Base-by-base conservation (phyloP, 2,888 invertebrate genomes). In the Vanessa cardui region DNA sequence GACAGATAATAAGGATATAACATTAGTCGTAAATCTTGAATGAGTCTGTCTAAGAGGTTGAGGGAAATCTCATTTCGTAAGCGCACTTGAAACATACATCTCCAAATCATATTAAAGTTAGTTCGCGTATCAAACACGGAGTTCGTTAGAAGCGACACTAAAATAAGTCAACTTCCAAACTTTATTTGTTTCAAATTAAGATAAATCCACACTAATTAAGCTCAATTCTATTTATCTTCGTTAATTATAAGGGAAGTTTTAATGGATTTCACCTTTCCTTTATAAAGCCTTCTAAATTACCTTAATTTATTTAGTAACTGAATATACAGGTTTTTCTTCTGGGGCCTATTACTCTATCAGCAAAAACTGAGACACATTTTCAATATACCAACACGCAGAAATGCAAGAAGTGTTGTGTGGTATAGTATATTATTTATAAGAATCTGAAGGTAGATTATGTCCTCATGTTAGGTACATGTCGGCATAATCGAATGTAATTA, bases 151-250 rank as follows among this genome's bases (percentile, higher is more conserved):
- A 44, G 21, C 50, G 50, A 46, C 46, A 63, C 44, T 59, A 63
- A 26, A 59, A 62, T 26, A 20, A 31, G 39, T 59, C 45, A 59
- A 54, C 52, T 52, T 52, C 49, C 7, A 21, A 69, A 67, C 50
- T 67, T 67, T 47, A 62, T 64, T 64, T 64, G 61, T 64, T 61
- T 64, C 26, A 52, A 47, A 64, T 64, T 39, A 47, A 59, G 44
- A 20, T 33, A 21, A 64, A 64, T 64, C 67, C 44, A 15, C 31
- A 31, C 61, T 50, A 61, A 67, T 58, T 64, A 52, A 16, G 16
- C 52, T 47, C 47, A 16, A 58, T 67, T 70, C 56, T 67, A 47
- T 61, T 70, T 64, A 46, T 47, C 58, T 52, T 26, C 61, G 33
- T 64, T 64, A 45, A 46, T 61, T 61, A 44, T 66, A 47, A 59